phyloP scores from a whole-genome alignment of 1,140 invertebrate genomes.

The Drosophila sulfurigaster region DNA sequence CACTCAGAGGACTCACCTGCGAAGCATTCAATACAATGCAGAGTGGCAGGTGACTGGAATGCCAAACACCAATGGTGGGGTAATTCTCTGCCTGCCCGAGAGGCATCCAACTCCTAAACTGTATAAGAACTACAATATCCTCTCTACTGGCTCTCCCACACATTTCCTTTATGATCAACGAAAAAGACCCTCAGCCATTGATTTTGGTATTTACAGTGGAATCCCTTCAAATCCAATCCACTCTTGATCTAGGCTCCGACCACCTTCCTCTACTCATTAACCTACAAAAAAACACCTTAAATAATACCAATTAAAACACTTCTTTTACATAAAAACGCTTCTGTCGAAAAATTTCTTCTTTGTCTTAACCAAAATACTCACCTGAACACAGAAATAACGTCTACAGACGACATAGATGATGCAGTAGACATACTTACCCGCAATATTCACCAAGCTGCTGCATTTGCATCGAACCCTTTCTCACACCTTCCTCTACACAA shows the following conservation, averaged over 20 bases:
- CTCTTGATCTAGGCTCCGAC: slow-evolving; percentile 6
- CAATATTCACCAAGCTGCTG: slow-evolving; percentile 11
- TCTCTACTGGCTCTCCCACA: slow-evolving; percentile 6
- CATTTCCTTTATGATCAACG: slow-evolving; percentile 3
- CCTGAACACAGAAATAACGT: not conserved
- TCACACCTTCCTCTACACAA: not conserved
- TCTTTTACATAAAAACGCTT: not conserved
- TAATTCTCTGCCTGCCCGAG: not conserved
- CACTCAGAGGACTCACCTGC: not conserved
- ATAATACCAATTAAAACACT: not conserved
- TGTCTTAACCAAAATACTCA: not conserved
- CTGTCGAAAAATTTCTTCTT: not conserved
- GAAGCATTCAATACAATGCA: not conserved
- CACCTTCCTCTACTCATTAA: slow-evolving; percentile 2
- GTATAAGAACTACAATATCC: not conserved
- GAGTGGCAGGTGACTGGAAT: slow-evolving; percentile 14
- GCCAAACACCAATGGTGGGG: slow-evolving; percentile 13
- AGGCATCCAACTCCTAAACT: not conserved
- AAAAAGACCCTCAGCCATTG: slow-evolving; percentile 6
- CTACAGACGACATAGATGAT: not conserved
- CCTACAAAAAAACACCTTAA: not conserved
- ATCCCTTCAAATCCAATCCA: not conserved
- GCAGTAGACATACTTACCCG: not conserved
- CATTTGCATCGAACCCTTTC: not conserved
- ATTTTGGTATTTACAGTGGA: slow-evolving; percentile 12